These are phyloP conservation scores for Lepidothrix coronata DNA, from an alignment of 2,113 vertebrate species.

Conservation along the genomic window DNA sequence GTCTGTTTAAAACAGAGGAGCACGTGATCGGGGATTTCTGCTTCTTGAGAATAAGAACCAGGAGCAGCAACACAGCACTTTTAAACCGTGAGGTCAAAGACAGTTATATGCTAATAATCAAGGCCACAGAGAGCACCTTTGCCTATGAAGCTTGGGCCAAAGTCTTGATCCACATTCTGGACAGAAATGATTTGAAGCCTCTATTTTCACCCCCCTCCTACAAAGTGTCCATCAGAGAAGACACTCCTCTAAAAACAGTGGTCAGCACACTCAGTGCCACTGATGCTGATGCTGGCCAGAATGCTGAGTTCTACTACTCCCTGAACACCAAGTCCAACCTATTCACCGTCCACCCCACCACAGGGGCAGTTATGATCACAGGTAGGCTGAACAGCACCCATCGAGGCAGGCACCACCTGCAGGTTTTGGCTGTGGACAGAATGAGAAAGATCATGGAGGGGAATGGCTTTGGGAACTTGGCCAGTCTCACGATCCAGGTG, in stretches of 20 bases:
- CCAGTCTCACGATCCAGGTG: conserved; percentile 79
- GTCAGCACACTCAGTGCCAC: conserved; percentile 88
- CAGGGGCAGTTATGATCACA: conserved; percentile 81
- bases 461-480: conserved; percentile 86
- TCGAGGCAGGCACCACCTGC: conserved; percentile 80
- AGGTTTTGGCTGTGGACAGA: conserved; percentile 91
- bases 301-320: conserved; percentile 88
- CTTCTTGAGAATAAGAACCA: conserved; percentile 90
- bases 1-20: conserved; percentile 87
- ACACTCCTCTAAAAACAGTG: conserved; percentile 79
- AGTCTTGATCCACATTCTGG: conserved; percentile 87
- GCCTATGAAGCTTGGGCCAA: conserved; percentile 80
- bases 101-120: conserved; percentile 85
- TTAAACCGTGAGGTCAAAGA: conserved; percentile 93
- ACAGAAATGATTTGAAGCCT: conserved; percentile 93
- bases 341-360: conserved; percentile 88
- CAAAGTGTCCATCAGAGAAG: conserved; percentile 83
- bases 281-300: conserved; percentile 90
- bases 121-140: conserved; percentile 83
- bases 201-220: conserved; percentile 95
- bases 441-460: conserved; percentile 87
- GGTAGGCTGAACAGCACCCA: conserved; percentile 83
- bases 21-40: conserved; percentile 87
- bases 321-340: conserved; percentile 81
- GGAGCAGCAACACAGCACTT: conserved; percentile 83